Evolutionary conservation across 2,797 vertebrate species (phyloP), one percentile per base, ranked within the genome.

Genomic region (Sebastes reedi): DNA sequence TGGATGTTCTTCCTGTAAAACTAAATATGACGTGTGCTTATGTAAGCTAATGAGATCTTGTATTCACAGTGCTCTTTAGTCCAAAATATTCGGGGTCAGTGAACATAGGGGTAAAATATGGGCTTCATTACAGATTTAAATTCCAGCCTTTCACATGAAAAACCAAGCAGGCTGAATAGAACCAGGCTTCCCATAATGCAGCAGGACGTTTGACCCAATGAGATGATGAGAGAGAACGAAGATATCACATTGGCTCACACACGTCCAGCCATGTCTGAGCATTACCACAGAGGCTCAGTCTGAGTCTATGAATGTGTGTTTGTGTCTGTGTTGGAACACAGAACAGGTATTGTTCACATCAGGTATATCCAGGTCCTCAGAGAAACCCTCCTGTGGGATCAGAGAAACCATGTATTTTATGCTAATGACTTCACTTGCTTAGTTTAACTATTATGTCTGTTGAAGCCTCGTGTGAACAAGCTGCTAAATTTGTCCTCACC

Each of bases 171-270:
- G 6, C 27, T 32, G n/a, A 79, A 34, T 3, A 29, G 32, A 72
- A 67, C 55, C 59, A 46, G 16, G 55, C 32, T 34, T 69, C 27
- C 5, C 12, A 56, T 39, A 6, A 61, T 36, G 9, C 52, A 62
- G 71, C n/a, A 73, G 34, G 81, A 61, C 39, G 27, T 75, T 68
- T 78, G 72, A 69, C 32, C 65, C 67, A 79, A 80, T 66, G 29
- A 76, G 52, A 86, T 42, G 55, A 50, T 50, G 18, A 20, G 3
- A 50, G 9, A 14, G 8, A 76, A 50, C 46, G 3, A 32, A 71
- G 13, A 66, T 9, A 75, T 60, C 14, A 52, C 66, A 67, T 20
- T n/a, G 13, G 14, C 69, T 79, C 72, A 67, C 50, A 68, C 30
- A 66, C 73, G 67, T 67, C 20, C 8, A 22, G 39, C 30, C 18